Base-by-base conservation (phyloP, 2,113 vertebrate species). In the Morone saxatilis region DNA sequence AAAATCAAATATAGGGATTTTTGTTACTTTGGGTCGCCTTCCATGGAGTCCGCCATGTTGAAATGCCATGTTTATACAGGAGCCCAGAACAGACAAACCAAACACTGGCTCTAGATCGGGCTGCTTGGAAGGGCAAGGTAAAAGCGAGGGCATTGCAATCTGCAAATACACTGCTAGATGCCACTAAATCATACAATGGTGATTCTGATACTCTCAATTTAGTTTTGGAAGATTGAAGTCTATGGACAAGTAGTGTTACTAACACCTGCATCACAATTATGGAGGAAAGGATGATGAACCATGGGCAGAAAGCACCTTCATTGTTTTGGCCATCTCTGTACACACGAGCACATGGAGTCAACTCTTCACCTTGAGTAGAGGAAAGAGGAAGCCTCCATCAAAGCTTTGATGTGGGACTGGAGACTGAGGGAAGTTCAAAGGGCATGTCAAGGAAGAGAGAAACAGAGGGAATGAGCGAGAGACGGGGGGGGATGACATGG, bases 381-480 rank as follows among this genome's bases (percentile, higher is more conserved):
- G 82, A 81, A 94, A 87, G 76, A 89, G 88, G 88, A 90, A 88
- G 87, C 83, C 56, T 89, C 79, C 74, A 77, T 89, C 84, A 89
- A 75, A 87, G 90, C 92, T 90, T 94, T 93, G 92, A 94, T 88
- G 91, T 89, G 74, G 77, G 84, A 79, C 81, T 80, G 80, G 77
- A 93, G 88, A 90, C 81, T 74, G 88, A 80, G 85, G 83, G 84
- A 80, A 83, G 92, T 93, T 94, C 90, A 94, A 86, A 89, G 92
- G 89, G 76, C 92, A 91, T 59, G 67, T 84, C 79, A 59, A 43
- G 65, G 76, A 72, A 74, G 81, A 86, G 78, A 86, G 92, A 85
- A 86, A 88, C 70, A 79, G 85, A 83, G 80, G 76, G 84, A 80
- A 79, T 31, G 86, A 79, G 82, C n/a, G n/a, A n/a, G 82, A 69